Conservation (phyloP, 2,113 vertebrate species). For the Engraulis encrasicolus region DNA sequence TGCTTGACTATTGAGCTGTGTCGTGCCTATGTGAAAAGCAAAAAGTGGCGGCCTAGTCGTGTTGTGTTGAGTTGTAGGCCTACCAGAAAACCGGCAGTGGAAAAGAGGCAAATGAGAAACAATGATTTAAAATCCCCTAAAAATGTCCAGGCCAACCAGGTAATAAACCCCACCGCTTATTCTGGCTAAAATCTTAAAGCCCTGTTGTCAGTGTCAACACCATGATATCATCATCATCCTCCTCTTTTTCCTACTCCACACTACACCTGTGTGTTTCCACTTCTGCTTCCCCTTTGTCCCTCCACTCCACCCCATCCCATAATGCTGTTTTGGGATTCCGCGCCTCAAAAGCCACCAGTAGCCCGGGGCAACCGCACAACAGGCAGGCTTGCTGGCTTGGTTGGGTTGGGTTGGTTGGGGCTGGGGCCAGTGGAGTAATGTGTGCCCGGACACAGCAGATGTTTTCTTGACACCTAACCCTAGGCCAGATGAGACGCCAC, state of each 20-base stretch:
- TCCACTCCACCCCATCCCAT: too few relatives aligned
- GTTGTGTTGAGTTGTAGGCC: too few relatives aligned
- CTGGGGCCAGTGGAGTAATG: conserved; percentile 76
- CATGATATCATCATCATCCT: conserved; percentile 6
- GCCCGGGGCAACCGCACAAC: conserved; percentile 77
- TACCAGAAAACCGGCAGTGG: too few relatives aligned
- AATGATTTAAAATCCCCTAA: neutral
- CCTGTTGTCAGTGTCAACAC: conserved; percentile 1
- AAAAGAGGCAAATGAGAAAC: too few relatives aligned
- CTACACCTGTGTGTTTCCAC: neutral
- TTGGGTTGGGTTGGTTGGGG: too few relatives aligned
- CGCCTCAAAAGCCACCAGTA: conserved; percentile 57
- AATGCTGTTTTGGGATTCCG: conserved; percentile 46
- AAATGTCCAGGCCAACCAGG: neutral
- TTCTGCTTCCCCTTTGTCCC: conserved; percentile 57
- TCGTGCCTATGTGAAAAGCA: too few relatives aligned
- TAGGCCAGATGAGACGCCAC: conserved; percentile 77
- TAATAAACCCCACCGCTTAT: neutral
- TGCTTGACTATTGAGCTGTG: too few relatives aligned
- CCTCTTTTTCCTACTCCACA: too few relatives aligned
- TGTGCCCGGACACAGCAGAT: conserved; percentile 85
- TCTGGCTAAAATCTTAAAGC: neutral
- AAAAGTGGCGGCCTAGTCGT: too few relatives aligned
- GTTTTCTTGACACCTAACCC: conserved; percentile 89
- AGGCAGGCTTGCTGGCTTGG: too few relatives aligned